phyloP scores from a whole-genome alignment of 2,888 invertebrate genomes.

The Bembecia ichneumoniformis region DNA sequence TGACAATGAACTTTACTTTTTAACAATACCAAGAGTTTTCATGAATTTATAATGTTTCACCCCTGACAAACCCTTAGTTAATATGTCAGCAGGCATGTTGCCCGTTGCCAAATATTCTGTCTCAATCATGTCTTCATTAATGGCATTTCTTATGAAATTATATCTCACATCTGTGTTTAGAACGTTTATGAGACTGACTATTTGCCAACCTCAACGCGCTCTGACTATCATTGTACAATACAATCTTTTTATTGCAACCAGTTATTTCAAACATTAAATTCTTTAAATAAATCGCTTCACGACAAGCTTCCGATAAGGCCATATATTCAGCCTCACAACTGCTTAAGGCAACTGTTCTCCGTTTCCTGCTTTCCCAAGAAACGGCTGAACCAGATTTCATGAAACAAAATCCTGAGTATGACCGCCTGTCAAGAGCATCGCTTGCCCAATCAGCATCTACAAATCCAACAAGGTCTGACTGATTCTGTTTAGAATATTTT shows the following conservation, averaged over 20 bases:
- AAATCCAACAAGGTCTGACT: conserved; percentile 8
- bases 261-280: not conserved
- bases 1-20: no score
- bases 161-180: no score
- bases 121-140: no score
- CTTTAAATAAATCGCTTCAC: conserved; percentile 4
- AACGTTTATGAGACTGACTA: no score
- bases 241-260: not conserved
- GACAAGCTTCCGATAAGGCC: conserved; percentile 2
- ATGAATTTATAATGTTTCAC: no score
- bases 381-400: conserved; percentile 9
- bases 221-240: not conserved
- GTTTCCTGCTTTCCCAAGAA: conserved; percentile 13
- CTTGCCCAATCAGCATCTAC: conserved; percentile 16
- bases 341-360: conserved; percentile 10
- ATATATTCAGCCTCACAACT: conserved; percentile 8
- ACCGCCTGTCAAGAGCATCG: conserved; percentile 8
- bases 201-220: not conserved
- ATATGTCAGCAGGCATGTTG: no score
- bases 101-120: no score
- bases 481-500: conserved; percentile 9
- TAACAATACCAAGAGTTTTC: no score
- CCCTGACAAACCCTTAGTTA: no score
- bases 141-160: no score
- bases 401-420: conserved; percentile 14